Percentiles rank a stretch among this genome's conserved stretches.
phyloP scores from a whole-genome alignment of 2,888 invertebrate genomes.

The Macropis europaea region DNA sequence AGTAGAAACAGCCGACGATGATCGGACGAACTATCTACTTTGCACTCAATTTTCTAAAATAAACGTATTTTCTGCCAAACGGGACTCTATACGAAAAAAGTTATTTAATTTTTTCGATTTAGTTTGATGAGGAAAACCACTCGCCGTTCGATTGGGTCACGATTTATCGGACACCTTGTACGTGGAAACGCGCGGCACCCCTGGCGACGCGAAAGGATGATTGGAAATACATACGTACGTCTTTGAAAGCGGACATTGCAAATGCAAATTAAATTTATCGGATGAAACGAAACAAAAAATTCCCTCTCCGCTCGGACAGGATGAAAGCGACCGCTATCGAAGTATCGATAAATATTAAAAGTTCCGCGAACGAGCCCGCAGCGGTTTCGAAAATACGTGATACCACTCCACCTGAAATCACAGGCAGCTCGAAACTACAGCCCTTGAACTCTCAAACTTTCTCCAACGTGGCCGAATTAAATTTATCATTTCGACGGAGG shows the following conservation, averaged over 20 bases:
- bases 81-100: no score
- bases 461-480: conserved; percentile 31
- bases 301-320: neutral
- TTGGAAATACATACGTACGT: conserved; percentile 33
- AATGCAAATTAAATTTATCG: conserved; percentile 38
- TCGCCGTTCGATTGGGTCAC: no score
- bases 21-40: no score
- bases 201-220: conserved; percentile 8
- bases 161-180: no score
- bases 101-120: no score
- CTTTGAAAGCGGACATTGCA: conserved; percentile 14
- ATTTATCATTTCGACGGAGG: conserved; percentile 20
- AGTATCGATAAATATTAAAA: conserved; percentile 30
- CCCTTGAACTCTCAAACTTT: conserved; percentile 10
- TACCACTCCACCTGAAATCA: conserved; percentile 1
- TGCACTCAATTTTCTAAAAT: no score
- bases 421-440: neutral
- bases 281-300: neutral
- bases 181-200: no score
- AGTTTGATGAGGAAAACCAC: no score
- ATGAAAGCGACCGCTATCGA: neutral
- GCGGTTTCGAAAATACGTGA: neutral
- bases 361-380: neutral
- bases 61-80: no score
- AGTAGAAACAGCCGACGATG: no score